A percentile compares a stretch with the other conserved stretches of the same genome.
These are phyloP conservation scores for Antheraea pernyi DNA, from an alignment of 1,140 invertebrate species.

Conservation along the genomic window DNA sequence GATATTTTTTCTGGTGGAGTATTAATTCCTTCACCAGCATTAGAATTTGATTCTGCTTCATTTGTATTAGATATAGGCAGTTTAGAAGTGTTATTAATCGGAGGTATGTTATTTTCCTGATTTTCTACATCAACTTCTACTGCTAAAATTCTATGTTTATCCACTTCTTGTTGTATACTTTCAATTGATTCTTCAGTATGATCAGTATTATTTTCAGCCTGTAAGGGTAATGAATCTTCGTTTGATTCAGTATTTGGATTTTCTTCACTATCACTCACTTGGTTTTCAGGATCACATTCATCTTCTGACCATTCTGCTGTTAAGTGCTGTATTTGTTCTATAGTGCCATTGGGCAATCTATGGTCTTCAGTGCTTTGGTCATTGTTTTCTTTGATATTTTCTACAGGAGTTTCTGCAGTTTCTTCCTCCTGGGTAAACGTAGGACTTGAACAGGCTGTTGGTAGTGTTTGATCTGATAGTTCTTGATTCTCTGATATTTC, in stretches of 20 bases:
- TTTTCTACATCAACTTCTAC: background rate
- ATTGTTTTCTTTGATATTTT: background rate
- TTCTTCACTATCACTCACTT: conserved; percentile 15
- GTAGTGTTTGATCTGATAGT: background rate
- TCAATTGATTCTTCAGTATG: conserved; percentile 67
- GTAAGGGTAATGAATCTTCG: no score
- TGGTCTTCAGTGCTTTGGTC: background rate
- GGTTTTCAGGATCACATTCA: conserved; percentile 44
- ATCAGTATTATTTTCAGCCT: background rate
- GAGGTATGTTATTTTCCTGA: background rate
- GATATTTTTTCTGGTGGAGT: conserved; percentile 60
- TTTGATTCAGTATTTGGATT: conserved; percentile 11
- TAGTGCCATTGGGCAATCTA: conserved; percentile 19
- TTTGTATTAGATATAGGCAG: background rate
- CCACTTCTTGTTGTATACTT: conserved; percentile 71
- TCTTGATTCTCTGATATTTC: conserved; percentile 37
- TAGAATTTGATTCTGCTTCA: background rate
- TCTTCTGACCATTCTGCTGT: conserved; percentile 75
- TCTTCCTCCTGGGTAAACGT: conserved; percentile 9
- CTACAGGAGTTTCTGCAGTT: background rate
- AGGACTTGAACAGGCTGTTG: conserved; percentile 1
- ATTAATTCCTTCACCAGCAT: background rate
- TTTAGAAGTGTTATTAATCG: background rate
- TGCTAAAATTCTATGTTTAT: conserved; percentile 39
- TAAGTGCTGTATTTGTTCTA: conserved; percentile 52